A percentile compares a stretch with the other conserved stretches of the same genome.
phyloP scores from a whole-genome alignment of 1,140 invertebrate genomes.

The Stegodyphus mimosarum region DNA sequence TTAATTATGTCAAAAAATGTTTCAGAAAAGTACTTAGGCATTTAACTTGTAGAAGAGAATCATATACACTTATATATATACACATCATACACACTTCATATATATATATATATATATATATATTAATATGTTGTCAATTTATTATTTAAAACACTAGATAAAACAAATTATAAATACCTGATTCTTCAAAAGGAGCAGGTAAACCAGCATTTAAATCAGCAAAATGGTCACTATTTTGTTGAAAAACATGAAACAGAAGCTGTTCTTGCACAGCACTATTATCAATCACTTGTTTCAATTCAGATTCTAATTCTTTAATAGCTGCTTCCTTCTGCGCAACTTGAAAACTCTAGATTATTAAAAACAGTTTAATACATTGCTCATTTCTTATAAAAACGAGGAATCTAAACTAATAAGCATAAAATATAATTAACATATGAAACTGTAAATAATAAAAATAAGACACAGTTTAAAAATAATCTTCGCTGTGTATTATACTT shows the following conservation, averaged over 20 bases:
- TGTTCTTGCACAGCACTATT: constrained; percentile 83
- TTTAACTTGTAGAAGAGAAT: no score
- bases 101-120: no score
- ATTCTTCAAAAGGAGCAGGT: constrained; percentile 23
- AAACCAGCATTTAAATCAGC: constrained; percentile 26
- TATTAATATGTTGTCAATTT: no score
- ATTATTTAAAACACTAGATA: no score
- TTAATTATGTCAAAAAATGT: no score
- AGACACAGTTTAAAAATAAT: no score
- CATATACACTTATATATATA: no score
- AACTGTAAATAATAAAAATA: no score
- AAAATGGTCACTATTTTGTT: constrained; percentile 57
- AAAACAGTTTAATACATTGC: neutral
- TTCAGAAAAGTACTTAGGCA: no score
- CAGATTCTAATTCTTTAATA: constrained; percentile 79
- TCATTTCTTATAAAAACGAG: no score
- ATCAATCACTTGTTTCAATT: constrained; percentile 80
- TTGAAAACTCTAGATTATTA: constrained; percentile 73
- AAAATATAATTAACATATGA: neutral
- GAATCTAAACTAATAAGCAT: neutral
- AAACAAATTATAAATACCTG: constrained; percentile 14
- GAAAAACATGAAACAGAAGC: constrained; percentile 73
- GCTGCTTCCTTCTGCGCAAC: constrained; percentile 81
- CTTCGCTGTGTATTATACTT: no score
- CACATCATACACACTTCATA: no score